These are phyloP conservation scores for Pogonocherus hispidulus DNA, from an alignment of 2,888 invertebrate genomes.

Conservation along the genomic window DNA sequence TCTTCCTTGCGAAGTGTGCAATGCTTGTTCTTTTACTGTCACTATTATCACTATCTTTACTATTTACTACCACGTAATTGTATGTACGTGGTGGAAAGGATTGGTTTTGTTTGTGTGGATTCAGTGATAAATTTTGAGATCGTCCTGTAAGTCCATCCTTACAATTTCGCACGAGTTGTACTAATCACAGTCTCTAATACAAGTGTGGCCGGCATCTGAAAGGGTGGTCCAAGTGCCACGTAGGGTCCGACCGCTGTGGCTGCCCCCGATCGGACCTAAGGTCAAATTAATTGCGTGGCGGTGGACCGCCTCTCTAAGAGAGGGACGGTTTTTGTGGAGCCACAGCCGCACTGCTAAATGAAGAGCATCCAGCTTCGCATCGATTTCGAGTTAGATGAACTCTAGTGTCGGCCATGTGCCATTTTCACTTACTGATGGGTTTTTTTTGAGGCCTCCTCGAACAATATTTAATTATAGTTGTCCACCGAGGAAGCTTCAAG, in stretches of 20 bases:
- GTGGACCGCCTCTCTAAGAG: slow-evolving; percentile 51
- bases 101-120: too few relatives aligned
- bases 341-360: slow-evolving; percentile 40
- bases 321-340: slow-evolving; percentile 52
- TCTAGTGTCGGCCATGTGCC: slow-evolving; percentile 36
- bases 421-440: slow-evolving; percentile 31
- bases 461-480: slow-evolving; percentile 18
- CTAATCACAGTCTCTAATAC: slow-evolving; percentile 28
- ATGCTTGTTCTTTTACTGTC: too few relatives aligned
- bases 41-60: too few relatives aligned
- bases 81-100: too few relatives aligned
- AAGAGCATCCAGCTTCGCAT: slow-evolving; percentile 40
- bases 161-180: neutral
- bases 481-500: neutral
- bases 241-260: slow-evolving; percentile 48
- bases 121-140: too few relatives aligned
- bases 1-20: too few relatives aligned
- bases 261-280: slow-evolving; percentile 61
- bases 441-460: slow-evolving; percentile 26
- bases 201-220: slow-evolving; percentile 17
- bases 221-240: slow-evolving; percentile 14
- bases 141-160: too few relatives aligned
- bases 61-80: too few relatives aligned
- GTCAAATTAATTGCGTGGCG: slow-evolving; percentile 63
- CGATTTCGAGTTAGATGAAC: slow-evolving; percentile 42